Evolutionary conservation across 2,797 vertebrate species (phyloP).

Genomic region (Pangasius macronema): DNA sequence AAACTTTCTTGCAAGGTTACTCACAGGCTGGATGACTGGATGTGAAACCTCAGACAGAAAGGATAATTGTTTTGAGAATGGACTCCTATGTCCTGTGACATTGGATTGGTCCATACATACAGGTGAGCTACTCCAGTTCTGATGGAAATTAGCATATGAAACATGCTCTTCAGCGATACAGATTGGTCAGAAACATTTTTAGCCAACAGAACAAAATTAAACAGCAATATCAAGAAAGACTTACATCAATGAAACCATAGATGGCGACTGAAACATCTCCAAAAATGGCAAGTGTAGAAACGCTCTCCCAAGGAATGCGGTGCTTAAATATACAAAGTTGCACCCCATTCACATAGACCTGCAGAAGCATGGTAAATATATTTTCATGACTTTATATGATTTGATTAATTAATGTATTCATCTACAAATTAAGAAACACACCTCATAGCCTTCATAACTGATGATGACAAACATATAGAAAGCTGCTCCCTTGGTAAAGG

Average conservation of each 20-base stretch:
- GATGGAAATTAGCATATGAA: neutral
- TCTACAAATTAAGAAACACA: neutral
- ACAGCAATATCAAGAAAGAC: neutral
- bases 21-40: conserved; percentile 40
- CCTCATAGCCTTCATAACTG: conserved; percentile 23
- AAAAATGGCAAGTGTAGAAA: neutral
- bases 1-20: neutral
- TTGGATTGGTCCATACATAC: neutral
- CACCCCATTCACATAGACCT: conserved; percentile 6
- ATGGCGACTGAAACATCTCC: conserved; percentile 2
- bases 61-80: neutral
- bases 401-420: neutral
- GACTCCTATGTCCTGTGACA: neutral
- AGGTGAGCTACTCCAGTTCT: conserved; percentile 23
- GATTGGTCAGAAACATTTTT: neutral
- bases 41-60: conserved; percentile 20
- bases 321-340: conserved; percentile 12
- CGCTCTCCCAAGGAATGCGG: neutral
- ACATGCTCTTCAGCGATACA: neutral
- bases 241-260: conserved; percentile 5
- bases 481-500: conserved; percentile 35
- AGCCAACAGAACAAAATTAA: neutral
- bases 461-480: conserved; percentile 33
- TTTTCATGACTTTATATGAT: neutral
- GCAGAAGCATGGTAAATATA: neutral